phyloP scores from a whole-genome alignment of 2,888 invertebrate genomes.

The Hirtodrosophila cameraria region DNA sequence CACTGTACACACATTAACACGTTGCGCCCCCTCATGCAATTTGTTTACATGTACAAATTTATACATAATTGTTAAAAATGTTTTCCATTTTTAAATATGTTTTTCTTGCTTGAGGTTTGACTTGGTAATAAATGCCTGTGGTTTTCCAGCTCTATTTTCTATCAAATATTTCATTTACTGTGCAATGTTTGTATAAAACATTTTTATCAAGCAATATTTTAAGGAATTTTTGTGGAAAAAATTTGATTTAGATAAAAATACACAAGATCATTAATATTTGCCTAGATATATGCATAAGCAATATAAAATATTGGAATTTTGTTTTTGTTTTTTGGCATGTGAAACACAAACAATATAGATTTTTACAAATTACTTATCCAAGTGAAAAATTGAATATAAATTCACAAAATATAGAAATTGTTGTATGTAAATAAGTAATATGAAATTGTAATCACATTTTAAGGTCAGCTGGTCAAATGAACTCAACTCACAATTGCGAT shows the following conservation, averaged over 20 bases:
- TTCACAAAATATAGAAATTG: slow-evolving; percentile 4
- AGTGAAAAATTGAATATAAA: background rate
- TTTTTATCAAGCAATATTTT: slow-evolving; percentile 10
- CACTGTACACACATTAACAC: slow-evolving; percentile 15
- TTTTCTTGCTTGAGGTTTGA: slow-evolving; percentile 22
- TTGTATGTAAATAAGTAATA: background rate
- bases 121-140: slow-evolving; percentile 12
- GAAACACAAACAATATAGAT: too few relatives aligned
- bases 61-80: slow-evolving; percentile 20
- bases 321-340: too few relatives aligned
- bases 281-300: too few relatives aligned
- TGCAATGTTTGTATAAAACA: slow-evolving; percentile 4
- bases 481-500: slow-evolving; percentile 20
- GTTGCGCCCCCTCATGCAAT: slow-evolving; percentile 18
- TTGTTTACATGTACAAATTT: slow-evolving; percentile 44
- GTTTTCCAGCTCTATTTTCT: slow-evolving; percentile 13
- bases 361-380: background rate
- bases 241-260: background rate
- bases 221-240: slow-evolving; percentile 4
- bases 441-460: slow-evolving; percentile 16
- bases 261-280: background rate
- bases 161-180: slow-evolving; percentile 19
- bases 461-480: slow-evolving; percentile 25
- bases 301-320: too few relatives aligned
- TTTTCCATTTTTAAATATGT: slow-evolving; percentile 24